Conservation (phyloP, 2,797 vertebrate genomes). For the Hirundo rustica region DNA sequence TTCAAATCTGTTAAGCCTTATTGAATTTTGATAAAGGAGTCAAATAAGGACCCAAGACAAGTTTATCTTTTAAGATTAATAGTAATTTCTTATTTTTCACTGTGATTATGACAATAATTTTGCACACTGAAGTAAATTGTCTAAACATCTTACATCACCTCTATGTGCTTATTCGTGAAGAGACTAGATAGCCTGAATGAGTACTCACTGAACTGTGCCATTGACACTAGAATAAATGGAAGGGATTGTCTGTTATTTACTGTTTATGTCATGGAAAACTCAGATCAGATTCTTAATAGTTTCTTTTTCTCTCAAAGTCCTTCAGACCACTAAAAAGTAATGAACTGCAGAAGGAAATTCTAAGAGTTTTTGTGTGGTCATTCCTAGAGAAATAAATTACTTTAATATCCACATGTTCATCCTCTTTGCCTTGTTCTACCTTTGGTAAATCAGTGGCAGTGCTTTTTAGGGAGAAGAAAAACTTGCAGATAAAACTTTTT, state of each 20-base stretch:
- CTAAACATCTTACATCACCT: not conserved
- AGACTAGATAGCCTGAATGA: not conserved
- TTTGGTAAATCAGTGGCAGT: not conserved
- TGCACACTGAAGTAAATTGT: not conserved
- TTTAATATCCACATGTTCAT: conserved; percentile 1
- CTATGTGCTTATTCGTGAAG: not conserved
- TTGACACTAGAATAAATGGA: not conserved
- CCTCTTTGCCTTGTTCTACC: conserved; percentile 20
- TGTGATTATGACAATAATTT: not conserved
- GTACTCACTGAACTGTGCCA: not conserved
- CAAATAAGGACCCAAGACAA: not conserved
- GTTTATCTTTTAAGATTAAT: not conserved
- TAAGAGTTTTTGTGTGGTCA: not conserved
- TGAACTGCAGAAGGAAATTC: not conserved
- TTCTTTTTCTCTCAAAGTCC: not conserved
- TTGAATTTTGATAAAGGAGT: not conserved
- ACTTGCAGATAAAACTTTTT: not conserved
- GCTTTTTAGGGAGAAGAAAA: not conserved
- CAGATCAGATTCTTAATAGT: not conserved
- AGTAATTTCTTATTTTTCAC: not conserved
- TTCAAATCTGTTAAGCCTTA: not conserved
- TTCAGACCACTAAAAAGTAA: not conserved
- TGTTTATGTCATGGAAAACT: not conserved
- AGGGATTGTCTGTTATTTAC: not conserved
- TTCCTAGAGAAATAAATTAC: conserved; percentile 15